Base-by-base conservation (phyloP, 2,113 vertebrate species). In the Gasterosteus nipponicus region DNA sequence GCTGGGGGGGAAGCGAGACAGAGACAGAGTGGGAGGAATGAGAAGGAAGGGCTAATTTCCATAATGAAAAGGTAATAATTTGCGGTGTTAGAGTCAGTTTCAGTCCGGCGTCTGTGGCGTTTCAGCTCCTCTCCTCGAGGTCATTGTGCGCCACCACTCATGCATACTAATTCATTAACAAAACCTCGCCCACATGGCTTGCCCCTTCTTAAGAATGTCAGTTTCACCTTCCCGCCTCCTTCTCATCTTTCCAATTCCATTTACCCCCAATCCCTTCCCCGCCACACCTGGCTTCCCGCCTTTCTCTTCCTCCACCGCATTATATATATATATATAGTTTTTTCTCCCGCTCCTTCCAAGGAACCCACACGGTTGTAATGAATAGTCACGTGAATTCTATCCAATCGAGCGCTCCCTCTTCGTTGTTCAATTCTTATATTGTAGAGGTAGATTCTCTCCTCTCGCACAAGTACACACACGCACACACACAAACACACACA, bases 51-150 rank as follows among this genome's bases (percentile, higher is more conserved):
- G 81, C 84, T 90, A 81, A 91, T 93, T 93, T 92, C 91, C 86
- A 89, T 93, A 88, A 93, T 91, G 89, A 92, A 93, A 92, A 93
- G 91, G 89, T 91, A 93, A 92, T 93, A 86, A 91, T 92, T 91
- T 90, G 82, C 81, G 87, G 80, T 87, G 86, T 92, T 92, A 83
- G 87, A 85, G 85, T 91, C 91, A 72, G 86, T 91, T 92, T 92
- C 89, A 78, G 83, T 81, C 69, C 74, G 70, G 82, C 85, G 87
- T 92, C 81, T 82, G 65, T 67, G 82, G 73, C 73, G 70, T 87
- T 85, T 92, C 86, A 83, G 85, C 75, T 72, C 78, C 77, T 80
- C 63, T 26, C 83, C 87, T 89, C 51, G 69, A 89, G 90, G 91
- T 92, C 89, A 89, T 88, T 89, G 90, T 86, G 77, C 56, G 84